These are phyloP conservation scores for Amphiura filiformis DNA, from an alignment of 35 echinoderm and acorn worm species.

Conservation along the genomic window DNA sequence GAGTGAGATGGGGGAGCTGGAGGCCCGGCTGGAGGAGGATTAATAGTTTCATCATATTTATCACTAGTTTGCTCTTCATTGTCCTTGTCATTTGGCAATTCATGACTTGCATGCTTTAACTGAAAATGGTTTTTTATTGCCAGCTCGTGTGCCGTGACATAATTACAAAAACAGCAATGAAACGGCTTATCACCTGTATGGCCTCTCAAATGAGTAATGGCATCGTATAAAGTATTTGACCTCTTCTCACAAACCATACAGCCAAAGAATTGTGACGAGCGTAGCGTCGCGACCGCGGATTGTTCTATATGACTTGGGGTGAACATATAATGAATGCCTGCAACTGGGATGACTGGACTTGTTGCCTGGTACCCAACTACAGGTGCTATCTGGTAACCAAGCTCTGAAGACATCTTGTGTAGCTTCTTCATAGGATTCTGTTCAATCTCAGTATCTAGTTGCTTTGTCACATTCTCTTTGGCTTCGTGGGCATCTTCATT, in stretches of 20 bases:
- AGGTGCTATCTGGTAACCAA: neutral
- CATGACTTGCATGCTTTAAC: too few species aligned
- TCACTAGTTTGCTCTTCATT: too few species aligned
- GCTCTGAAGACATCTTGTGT: neutral
- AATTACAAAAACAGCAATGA: neutral
- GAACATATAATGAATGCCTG: neutral
- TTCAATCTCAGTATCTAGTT: too few species aligned
- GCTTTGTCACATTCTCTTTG: too few species aligned
- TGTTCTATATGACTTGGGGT: neutral
- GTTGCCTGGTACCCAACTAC: neutral
- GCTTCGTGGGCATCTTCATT: too few species aligned
- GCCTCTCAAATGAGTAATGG: neutral
- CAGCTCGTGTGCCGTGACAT: neutral
- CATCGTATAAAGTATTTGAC: neutral
- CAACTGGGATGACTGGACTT: neutral
- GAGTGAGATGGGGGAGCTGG: too few species aligned
- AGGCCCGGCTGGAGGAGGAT: too few species aligned
- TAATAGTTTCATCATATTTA: too few species aligned
- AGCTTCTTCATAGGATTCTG: neutral
- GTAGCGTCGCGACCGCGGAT: neutral
- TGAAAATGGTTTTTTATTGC: neutral
- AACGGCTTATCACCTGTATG: neutral
- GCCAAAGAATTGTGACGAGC: neutral
- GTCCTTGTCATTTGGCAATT: too few species aligned
- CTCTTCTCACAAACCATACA: neutral